Evolutionary conservation across 2,797 vertebrate genomes (phyloP).

Genomic region (Manis crassicaudata): DNA sequence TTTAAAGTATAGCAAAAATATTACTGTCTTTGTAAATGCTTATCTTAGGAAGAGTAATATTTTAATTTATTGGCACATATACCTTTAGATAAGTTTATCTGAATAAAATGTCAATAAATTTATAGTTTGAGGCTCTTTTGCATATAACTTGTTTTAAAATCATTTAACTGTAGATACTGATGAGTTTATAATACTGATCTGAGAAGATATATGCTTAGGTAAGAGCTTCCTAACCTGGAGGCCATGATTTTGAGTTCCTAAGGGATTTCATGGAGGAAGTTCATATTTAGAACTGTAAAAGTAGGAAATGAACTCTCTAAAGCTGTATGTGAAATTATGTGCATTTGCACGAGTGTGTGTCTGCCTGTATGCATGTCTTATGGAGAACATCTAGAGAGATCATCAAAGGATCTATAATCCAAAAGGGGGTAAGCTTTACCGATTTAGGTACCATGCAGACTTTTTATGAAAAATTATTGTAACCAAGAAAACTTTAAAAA

Average conservation of each 20-base stretch:
- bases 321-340: not conserved
- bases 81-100: not conserved
- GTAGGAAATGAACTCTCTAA: not conserved
- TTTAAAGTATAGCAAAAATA: conserved; percentile 7
- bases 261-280: not conserved
- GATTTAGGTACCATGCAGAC: not conserved
- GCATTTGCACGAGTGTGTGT: not conserved
- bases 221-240: not conserved
- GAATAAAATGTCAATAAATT: not conserved
- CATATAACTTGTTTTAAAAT: not conserved
- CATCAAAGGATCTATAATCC: not conserved
- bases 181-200: not conserved
- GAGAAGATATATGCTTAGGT: not conserved
- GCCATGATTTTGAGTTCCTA: not conserved
- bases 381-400: not conserved
- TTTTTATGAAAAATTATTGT: not conserved
- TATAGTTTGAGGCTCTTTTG: not conserved
- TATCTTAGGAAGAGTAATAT: not conserved
- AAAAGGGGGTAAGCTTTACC: not conserved
- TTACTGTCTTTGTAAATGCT: not conserved
- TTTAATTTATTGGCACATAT: not conserved
- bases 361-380: not conserved
- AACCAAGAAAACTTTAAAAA: not conserved
- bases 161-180: not conserved
- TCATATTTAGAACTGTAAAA: not conserved